A percentile compares a stretch with the other conserved stretches of the same genome.
Conservation (phyloP, 2,113 vertebrate genomes). For the Xenopus borealis region DNA sequence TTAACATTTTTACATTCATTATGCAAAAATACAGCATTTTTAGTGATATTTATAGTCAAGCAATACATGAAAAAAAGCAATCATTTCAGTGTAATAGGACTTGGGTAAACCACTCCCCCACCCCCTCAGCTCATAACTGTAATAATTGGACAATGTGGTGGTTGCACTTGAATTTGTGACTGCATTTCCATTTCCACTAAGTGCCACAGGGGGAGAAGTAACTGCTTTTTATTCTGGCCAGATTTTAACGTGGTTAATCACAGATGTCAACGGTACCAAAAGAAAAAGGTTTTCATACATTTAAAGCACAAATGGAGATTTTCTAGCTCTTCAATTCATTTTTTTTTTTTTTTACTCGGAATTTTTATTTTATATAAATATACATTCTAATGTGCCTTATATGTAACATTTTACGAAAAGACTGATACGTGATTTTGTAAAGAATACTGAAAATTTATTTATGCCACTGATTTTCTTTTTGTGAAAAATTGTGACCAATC, state of each 20-base stretch:
- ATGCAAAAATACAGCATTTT: slow-evolving; percentile 58
- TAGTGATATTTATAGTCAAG: slow-evolving; percentile 59
- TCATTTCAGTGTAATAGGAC: slow-evolving; percentile 36
- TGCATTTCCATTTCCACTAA: slow-evolving; percentile 21
- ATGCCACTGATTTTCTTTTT: slow-evolving; percentile 66
- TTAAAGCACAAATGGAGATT: slow-evolving; percentile 33
- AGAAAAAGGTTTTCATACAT: background rate
- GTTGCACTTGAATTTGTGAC: slow-evolving; percentile 13
- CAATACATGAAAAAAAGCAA: slow-evolving; percentile 61
- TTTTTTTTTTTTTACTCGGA: slow-evolving; percentile 56
- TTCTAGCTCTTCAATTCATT: slow-evolving; percentile 47
- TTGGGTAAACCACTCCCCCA: slow-evolving; percentile 48
- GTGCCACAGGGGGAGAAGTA: slow-evolving; percentile 21
- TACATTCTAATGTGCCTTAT: slow-evolving; percentile 67
- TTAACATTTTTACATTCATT: slow-evolving; percentile 62
- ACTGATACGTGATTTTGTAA: slow-evolving; percentile 69
- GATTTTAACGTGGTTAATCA: slow-evolving; percentile 19
- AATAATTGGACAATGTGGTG: slow-evolving; percentile 56
- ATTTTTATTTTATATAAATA: slow-evolving; percentile 62
- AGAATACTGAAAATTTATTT: slow-evolving; percentile 69
- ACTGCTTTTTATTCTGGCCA: slow-evolving; percentile 3
- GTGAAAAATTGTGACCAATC: slow-evolving; percentile 65
- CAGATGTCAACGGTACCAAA: slow-evolving; percentile 17
- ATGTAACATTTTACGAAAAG: slow-evolving; percentile 67
- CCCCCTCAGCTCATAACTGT: slow-evolving; percentile 34